A percentile compares a stretch with the other conserved stretches of the same genome.
phyloP scores from a whole-genome alignment of 2,888 invertebrate genomes.

The Zaprionus lineosus region DNA sequence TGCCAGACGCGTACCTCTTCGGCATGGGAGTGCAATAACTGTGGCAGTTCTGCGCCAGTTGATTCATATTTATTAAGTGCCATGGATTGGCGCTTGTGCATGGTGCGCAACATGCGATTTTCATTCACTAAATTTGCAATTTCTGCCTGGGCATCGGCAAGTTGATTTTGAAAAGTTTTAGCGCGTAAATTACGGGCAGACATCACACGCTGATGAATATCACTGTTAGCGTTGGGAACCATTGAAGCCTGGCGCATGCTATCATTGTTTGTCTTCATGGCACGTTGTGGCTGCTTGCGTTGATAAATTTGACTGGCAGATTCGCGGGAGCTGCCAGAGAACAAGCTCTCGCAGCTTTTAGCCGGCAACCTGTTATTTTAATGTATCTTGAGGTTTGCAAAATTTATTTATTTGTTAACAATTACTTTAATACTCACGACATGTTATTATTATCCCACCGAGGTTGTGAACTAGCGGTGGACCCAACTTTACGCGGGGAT shows the following conservation, averaged over 20 bases:
- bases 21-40: conserved; percentile 88
- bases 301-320: conserved; percentile 79
- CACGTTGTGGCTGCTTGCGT: conserved; percentile 58
- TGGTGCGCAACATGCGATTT: conserved; percentile 88
- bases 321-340: conserved; percentile 81
- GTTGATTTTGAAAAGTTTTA: conserved; percentile 90
- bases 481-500: conserved; percentile 81
- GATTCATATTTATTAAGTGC: conserved; percentile 90
- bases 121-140: conserved; percentile 88
- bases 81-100: conserved; percentile 91
- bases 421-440: conserved; percentile 72
- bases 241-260: conserved; percentile 66
- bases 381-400: too few relatives aligned
- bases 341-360: conserved; percentile 83
- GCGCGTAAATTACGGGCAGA: conserved; percentile 90
- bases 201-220: conserved; percentile 86
- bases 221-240: conserved; percentile 79
- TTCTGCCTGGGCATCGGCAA: conserved; percentile 90
- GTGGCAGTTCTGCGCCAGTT: conserved; percentile 90
- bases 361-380: conserved; percentile 70
- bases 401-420: too few relatives aligned
- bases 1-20: conserved; percentile 90
- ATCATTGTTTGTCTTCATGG: conserved; percentile 32
- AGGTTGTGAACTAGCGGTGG: conserved; percentile 59
- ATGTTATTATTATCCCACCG: conserved; percentile 51